Base-by-base conservation (phyloP, 2,888 invertebrate genomes). In the Hoplodrina blanda region DNA sequence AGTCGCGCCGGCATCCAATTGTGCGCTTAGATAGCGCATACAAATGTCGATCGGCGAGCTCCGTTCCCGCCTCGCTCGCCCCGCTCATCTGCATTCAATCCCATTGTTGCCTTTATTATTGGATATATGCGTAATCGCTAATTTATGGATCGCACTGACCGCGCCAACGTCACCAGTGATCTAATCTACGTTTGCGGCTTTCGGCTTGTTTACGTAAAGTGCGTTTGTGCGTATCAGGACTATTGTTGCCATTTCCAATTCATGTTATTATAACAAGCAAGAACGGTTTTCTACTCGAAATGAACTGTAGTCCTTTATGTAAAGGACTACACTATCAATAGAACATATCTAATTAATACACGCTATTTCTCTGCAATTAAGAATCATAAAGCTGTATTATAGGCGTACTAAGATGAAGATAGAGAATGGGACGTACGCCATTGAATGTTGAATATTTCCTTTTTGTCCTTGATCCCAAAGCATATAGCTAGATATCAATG, bases 1-100 rank as follows among this genome's bases (percentile, higher is more conserved):
- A 92, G 87, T 94, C 95, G 94, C 95, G 93, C 95, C 95, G 95
- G 94, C 94, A 89, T 94, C 95, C 95, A 96, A 96, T 96, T 96
- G 96, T 95, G 93, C 93, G 92, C 92, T 94, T 95, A 95, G 96
- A 96, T 95, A 95, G 92, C 93, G 95, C 94, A 96, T 96, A 96
- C 96, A 96, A 95, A 96, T 93, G 96, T 95, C 95, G 94, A 94
- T 94, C 94, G 94, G 90, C 81, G 81, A 86, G 87, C 88, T 85
- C 85, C 87, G 87, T 85, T 80, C 83, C 82, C 86, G 85, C 86
- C 85, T 84, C 88, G 88, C 88, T 94, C 95, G 82, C 85, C 81
- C 83, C 84, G 87, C 94, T 95, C 95, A 95, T 95, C 95, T 95
- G 95, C 95, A 96, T 96, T 94, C 95, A 95, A 95, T 95, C 93